phyloP scores from a whole-genome alignment of 1,140 invertebrate genomes.

The Drosophila pandora region DNA sequence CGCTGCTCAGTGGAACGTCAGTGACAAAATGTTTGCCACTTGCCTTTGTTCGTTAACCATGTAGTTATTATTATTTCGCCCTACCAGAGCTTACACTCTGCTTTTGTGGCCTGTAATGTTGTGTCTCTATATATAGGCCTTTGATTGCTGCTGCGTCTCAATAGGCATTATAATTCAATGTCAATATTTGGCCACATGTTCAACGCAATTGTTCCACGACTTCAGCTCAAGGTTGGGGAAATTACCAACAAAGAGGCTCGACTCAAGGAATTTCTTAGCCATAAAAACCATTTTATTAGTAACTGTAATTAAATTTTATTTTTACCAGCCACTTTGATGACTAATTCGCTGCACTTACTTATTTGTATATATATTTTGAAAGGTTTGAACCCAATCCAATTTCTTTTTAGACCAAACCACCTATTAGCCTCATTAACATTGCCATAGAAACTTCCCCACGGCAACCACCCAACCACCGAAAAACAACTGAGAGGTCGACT shows the following conservation, averaged over 20 bases:
- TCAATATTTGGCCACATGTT: conserved; percentile 60
- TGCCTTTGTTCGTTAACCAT: conserved; percentile 21
- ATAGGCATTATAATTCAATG: conserved; percentile 74
- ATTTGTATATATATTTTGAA: conserved; percentile 1
- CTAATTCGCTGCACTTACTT: conserved; percentile 26
- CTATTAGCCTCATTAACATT: conserved; percentile 45
- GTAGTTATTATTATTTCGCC: conserved; percentile 11
- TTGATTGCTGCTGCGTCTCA: conserved; percentile 46
- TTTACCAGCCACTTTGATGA: conserved; percentile 26
- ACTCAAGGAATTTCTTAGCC: background rate
- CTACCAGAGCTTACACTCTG: conserved; percentile 15
- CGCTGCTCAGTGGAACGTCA: conserved; percentile 22
- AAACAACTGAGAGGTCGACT: conserved; percentile 4
- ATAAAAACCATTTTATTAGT: background rate
- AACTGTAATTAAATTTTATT: conserved; percentile 24
- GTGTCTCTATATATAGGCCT: conserved; percentile 41
- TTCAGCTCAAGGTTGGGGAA: background rate
- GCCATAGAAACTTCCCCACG: conserved; percentile 33
- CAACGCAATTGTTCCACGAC: conserved; percentile 16
- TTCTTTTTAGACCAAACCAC: conserved; percentile 11
- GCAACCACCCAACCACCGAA: conserved; percentile 10
- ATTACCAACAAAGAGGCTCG: background rate
- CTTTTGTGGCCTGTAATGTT: conserved; percentile 13
- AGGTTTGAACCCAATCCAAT: conserved; percentile 20
- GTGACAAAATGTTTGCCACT: conserved; percentile 26